A percentile compares a stretch with the other conserved stretches of the same genome.
Evolutionary conservation across 2,113 vertebrate species (phyloP).

Genomic region (Cyanoliseus patagonus): DNA sequence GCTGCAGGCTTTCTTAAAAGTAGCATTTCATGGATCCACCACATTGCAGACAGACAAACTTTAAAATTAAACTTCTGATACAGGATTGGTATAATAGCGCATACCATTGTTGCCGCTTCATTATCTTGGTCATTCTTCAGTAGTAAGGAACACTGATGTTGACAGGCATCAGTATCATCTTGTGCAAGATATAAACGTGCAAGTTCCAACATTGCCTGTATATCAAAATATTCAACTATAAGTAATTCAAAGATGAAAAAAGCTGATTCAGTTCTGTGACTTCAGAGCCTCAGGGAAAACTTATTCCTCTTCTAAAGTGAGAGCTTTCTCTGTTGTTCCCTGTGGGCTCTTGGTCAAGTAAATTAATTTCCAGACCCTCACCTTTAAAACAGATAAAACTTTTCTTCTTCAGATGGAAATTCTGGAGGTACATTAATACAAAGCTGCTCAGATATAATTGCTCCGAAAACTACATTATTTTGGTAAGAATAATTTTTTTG

Average conservation of each 20-base stretch:
- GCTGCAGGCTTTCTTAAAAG: not conserved
- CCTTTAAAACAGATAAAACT: not conserved
- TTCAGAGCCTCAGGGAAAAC: not conserved
- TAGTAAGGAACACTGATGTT: slow-evolving; percentile 87
- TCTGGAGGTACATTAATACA: not conserved
- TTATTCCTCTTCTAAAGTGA: not conserved
- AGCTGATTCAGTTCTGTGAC: not conserved
- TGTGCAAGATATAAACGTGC: slow-evolving; percentile 89
- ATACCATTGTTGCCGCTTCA: slow-evolving; percentile 87
- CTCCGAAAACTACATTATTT: not conserved
- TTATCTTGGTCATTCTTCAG: slow-evolving; percentile 91
- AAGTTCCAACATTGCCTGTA: slow-evolving; percentile 92
- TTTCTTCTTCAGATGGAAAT: not conserved
- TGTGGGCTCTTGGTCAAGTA: not conserved
- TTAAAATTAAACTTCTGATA: not conserved
- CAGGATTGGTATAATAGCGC: not conserved
- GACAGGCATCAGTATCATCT: slow-evolving; percentile 86
- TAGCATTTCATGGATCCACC: not conserved
- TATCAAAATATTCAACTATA: not conserved
- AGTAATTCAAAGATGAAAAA: not conserved
- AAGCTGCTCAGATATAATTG: not conserved
- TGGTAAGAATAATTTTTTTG: not conserved
- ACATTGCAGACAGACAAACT: not conserved
- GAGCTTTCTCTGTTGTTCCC: not conserved
- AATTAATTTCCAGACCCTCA: not conserved